A percentile compares a stretch with the other conserved stretches of the same genome.
These are phyloP conservation scores for Phyllotis vaccarum DNA, from an alignment of 2,797 vertebrate genomes.

Conservation along the genomic window DNA sequence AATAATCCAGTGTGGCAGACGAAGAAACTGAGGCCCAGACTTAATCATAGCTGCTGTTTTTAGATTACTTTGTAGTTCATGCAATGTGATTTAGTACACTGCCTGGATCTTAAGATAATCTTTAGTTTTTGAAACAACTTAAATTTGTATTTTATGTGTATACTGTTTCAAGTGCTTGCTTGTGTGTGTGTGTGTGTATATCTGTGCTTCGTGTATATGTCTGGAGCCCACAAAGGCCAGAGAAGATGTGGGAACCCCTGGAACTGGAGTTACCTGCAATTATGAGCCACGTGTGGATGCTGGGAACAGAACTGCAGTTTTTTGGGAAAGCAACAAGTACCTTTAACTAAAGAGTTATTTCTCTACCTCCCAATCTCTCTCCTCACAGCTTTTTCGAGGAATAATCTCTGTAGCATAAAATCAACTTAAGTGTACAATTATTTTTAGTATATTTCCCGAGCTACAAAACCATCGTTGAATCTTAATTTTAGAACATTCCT, in stretches of 20 bases:
- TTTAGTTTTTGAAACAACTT: background rate
- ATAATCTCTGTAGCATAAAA: conserved; percentile 25
- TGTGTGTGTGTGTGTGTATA: background rate
- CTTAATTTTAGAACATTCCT: conserved; percentile 54
- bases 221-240: background rate
- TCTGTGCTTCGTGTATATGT: background rate
- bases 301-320: background rate
- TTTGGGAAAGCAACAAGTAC: background rate
- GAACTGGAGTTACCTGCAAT: background rate
- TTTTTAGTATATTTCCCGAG: conserved; percentile 47
- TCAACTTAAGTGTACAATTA: background rate
- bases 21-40: conserved; percentile 6
- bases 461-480: background rate
- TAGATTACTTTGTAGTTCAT: background rate
- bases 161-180: background rate
- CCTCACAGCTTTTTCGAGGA: background rate
- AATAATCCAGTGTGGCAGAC: background rate
- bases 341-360: background rate
- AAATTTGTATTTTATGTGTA: background rate
- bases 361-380: background rate
- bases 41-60: background rate
- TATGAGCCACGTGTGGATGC: background rate
- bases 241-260: background rate
- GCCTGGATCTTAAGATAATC: background rate
- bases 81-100: background rate